A percentile compares a stretch with the other conserved stretches of the same genome.
phyloP scores from a whole-genome alignment of 2,888 invertebrate genomes.

The Acholoe squamosa region DNA sequence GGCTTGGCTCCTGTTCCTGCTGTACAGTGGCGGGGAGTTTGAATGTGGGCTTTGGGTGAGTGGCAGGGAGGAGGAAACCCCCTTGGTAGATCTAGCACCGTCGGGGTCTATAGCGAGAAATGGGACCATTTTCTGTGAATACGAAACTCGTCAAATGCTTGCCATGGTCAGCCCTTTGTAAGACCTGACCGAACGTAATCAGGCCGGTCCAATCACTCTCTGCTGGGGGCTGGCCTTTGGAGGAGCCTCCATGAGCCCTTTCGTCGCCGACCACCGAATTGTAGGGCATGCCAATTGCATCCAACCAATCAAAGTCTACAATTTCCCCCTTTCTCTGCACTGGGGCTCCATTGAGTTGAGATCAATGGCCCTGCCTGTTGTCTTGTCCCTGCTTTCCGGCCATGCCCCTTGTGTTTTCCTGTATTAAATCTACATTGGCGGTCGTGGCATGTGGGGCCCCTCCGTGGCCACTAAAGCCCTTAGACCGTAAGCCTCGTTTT shows the following conservation, averaged over 20 bases:
- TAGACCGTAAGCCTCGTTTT: background rate
- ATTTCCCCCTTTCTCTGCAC: constrained; percentile 17
- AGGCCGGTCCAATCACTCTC: constrained; percentile 37
- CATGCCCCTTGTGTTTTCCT: constrained; percentile 32
- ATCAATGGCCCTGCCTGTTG: constrained; percentile 47
- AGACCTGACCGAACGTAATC: constrained; percentile 5
- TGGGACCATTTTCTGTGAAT: background rate
- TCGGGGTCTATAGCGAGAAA: background rate
- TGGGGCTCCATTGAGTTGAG: constrained; percentile 21
- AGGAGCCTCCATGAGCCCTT: background rate
- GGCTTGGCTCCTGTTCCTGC: background rate
- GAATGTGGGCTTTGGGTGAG: too few species aligned
- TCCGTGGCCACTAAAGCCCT: background rate
- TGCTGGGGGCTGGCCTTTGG: background rate
- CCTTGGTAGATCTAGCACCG: background rate
- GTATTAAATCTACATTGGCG: constrained; percentile 24
- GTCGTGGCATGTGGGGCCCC: background rate
- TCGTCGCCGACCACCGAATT: background rate
- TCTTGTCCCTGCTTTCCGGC: constrained; percentile 17
- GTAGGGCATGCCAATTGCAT: constrained; percentile 27
- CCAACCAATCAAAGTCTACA: constrained; percentile 43
- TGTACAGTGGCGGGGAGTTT: background rate
- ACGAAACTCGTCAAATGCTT: constrained; percentile 13
- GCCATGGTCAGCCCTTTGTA: background rate
- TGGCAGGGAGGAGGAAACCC: too few species aligned